Evolutionary conservation across 2,113 vertebrate genomes (phyloP), one percentile per base, ranked within the genome.

Genomic region (Hypomesus transpacificus): DNA sequence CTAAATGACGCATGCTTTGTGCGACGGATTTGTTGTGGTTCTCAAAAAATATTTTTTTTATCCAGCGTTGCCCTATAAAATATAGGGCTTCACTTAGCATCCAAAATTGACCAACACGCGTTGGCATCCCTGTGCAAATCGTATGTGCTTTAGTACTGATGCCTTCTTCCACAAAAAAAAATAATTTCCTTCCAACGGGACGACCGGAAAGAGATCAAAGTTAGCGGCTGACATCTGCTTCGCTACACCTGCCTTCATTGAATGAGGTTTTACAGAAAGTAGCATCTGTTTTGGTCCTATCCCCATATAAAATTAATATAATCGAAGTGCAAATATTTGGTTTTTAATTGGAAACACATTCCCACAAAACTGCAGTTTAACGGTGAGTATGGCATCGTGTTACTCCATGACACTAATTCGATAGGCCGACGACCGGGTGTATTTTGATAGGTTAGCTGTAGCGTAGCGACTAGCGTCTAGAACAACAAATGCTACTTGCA

Each of bases 221-320:
- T 78, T 82, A 67, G 62, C 63, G 79, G 79, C 77, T 75, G 76
- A 66, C 82, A 80, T 69, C 70, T 74, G 67, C 71, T 69, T 39
- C 39, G 46, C 52, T 53, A 71, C 79, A 80, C 75, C 78, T 77
- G 81, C 76, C 58, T 89, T 87, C 87, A 90, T 91, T 92, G 82
- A 91, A 90, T 92, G 86, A 82, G 86, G 76, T 79, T 79, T 74
- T 83, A 73, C 78, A 75, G 59, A 67, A 80, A 61, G 84, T 84
- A 79, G 83, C 85, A 69, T 76, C 77, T 80, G 74, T 86, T 86
- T 81, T 81, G 78, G 68, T 83, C 71, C 62, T n/a, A 46, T 65
- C 56, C 1, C 24, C 54, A 16, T 9, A 22, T 28, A 59, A 18
- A 69, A 68, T 56, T 22, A 57, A 68, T 39, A 24, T 28, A 64